A percentile compares a stretch with the other conserved stretches of the same genome.
Conservation (phyloP, 2,888 invertebrate species). For the Agrochola lychnidis region DNA sequence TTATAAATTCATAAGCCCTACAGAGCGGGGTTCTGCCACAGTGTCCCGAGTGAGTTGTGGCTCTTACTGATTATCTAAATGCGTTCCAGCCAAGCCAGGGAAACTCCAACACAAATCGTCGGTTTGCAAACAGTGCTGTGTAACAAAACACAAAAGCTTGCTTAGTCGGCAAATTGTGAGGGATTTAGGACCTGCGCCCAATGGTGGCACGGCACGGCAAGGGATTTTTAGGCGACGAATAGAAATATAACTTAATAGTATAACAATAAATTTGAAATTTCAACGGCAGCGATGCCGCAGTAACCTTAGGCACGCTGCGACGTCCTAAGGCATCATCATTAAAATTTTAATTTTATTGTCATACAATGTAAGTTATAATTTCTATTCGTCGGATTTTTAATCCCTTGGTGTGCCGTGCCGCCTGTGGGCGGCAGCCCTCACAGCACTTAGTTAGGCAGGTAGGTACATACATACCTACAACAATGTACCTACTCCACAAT, state of each 20-base stretch:
- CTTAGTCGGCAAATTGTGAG: slow-evolving; percentile 21
- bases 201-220: neutral
- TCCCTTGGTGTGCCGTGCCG: neutral
- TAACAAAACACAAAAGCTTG: slow-evolving; percentile 26
- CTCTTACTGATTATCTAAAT: slow-evolving; percentile 29
- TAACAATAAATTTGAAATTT: neutral
- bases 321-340: too few species aligned
- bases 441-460: neutral
- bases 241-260: neutral
- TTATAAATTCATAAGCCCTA: slow-evolving; percentile 22
- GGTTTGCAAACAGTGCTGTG: slow-evolving; percentile 21
- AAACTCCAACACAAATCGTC: slow-evolving; percentile 32
- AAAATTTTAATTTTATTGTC: too few species aligned
- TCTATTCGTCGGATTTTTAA: neutral
- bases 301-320: too few species aligned
- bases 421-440: neutral
- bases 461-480: neutral
- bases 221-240: neutral
- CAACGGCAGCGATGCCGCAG: neutral
- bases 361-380: neutral
- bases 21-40: neutral
- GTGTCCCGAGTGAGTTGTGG: slow-evolving; percentile 36
- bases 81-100: neutral
- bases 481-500: slow-evolving; percentile 12
- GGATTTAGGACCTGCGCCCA: neutral